Conservation (phyloP, 2,113 vertebrate species). For the Vulpes vulpes region DNA sequence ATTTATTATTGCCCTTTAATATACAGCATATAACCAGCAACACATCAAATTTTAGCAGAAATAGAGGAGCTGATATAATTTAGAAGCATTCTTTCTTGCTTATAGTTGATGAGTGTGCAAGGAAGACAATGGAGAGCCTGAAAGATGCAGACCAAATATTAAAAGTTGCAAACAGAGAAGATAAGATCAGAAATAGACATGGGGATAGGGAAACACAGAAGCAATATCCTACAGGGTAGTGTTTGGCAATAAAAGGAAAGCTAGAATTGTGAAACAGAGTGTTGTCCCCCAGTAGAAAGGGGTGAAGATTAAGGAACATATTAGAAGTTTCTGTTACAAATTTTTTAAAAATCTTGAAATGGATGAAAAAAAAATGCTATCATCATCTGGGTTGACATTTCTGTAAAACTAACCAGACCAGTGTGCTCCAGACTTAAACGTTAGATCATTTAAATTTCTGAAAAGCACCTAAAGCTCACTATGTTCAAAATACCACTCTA, state of each 20-base stretch:
- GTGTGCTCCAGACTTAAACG: neutral
- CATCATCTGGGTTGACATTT: too few species aligned
- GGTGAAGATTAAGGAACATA: neutral
- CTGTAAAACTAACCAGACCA: neutral
- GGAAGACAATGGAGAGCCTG: neutral
- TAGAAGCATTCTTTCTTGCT: neutral
- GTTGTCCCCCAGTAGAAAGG: fast-evolving
- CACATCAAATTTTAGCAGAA: neutral
- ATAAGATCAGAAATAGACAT: neutral
- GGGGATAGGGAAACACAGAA: neutral
- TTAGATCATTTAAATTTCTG: neutral
- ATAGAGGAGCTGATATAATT: neutral
- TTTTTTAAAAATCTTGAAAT: neutral
- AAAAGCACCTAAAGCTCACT: neutral
- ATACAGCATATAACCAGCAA: neutral
- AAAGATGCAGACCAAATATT: neutral
- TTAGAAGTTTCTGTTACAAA: neutral
- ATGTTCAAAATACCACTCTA: neutral
- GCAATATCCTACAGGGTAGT: neutral
- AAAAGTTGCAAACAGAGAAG: neutral
- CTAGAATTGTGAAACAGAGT: neutral
- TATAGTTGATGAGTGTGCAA: neutral
- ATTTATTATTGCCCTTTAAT: neutral
- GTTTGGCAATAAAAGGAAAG: neutral
- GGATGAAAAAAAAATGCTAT: neutral